A percentile compares a stretch with the other conserved stretches of the same genome.
These are phyloP conservation scores for Ophion slaviceki DNA, from an alignment of 2,888 invertebrate species.

Conservation along the genomic window DNA sequence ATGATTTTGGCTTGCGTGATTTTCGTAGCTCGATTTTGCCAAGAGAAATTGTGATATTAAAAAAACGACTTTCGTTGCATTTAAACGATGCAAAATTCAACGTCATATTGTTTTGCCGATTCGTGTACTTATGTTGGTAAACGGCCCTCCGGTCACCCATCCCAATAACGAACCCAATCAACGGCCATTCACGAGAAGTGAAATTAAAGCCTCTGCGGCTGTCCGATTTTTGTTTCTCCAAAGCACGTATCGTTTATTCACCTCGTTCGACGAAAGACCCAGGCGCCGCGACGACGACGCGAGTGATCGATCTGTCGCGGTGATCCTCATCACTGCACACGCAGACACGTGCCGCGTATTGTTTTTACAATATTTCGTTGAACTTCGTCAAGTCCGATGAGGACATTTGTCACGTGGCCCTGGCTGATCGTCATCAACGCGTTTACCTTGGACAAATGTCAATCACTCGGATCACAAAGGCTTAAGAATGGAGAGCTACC, in stretches of 20 bases:
- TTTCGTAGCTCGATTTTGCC: too few species aligned
- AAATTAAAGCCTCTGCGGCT: too few species aligned
- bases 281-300: conserved; percentile 38
- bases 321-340: conserved; percentile 58
- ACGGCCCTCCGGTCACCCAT: too few species aligned
- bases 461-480: conserved; percentile 24
- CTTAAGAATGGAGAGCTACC: neutral
- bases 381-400: conserved; percentile 14
- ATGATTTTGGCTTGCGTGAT: too few species aligned
- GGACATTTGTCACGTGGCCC: conserved; percentile 38
- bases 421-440: neutral
- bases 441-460: conserved; percentile 22
- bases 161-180: too few species aligned
- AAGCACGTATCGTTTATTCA: conserved; percentile 23
- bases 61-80: too few species aligned
- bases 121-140: too few species aligned
- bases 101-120: too few species aligned
- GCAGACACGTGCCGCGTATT: conserved; percentile 25
- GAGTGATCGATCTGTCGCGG: conserved; percentile 32
- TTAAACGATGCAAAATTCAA: too few species aligned
- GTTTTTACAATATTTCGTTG: conserved; percentile 10
- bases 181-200: too few species aligned
- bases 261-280: conserved; percentile 41
- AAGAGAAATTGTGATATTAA: too few species aligned
- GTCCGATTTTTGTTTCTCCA: neutral